Percentiles rank a stretch among this genome's conserved stretches.
Conservation (phyloP, 1,140 invertebrate species). For the Drosophila auraria region DNA sequence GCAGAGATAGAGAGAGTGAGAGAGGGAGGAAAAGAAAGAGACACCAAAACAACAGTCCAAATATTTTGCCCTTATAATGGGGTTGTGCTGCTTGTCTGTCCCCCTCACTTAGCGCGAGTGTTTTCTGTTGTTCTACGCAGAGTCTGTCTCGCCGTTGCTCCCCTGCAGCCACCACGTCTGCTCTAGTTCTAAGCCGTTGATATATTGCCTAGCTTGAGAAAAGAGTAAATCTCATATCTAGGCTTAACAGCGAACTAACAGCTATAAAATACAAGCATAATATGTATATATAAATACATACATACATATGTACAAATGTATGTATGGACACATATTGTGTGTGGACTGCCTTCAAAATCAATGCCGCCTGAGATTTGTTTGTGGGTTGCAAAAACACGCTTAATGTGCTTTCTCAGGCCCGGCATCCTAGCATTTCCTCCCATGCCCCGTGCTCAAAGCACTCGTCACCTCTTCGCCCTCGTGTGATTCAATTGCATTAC, state of each 20-base stretch:
- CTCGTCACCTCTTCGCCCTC: conserved; percentile 7
- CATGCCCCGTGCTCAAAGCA: neutral
- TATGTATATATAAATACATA: too few relatives aligned
- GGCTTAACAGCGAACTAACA: conserved; percentile 21
- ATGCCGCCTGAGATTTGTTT: conserved; percentile 66
- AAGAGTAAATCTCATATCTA: conserved; percentile 6
- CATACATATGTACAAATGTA: too few relatives aligned
- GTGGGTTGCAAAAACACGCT: conserved; percentile 59
- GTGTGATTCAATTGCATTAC: conserved; percentile 60
- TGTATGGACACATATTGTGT: conserved; percentile 18
- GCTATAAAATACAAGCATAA: conserved; percentile 9
- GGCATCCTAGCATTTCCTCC: neutral
- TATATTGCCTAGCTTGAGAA: conserved; percentile 21
- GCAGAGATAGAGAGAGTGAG: conserved; percentile 22
- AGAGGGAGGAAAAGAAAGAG: neutral
- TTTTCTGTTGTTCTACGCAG: neutral
- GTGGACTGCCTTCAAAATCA: conserved; percentile 69
- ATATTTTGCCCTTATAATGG: conserved; percentile 52
- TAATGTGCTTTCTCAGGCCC: conserved; percentile 40
- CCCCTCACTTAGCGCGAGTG: neutral
- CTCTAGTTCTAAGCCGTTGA: conserved; percentile 30
- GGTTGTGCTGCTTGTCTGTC: neutral
- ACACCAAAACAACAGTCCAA: conserved; percentile 20
- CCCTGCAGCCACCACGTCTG: conserved; percentile 32
- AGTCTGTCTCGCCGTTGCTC: neutral